A percentile compares a stretch with the other conserved stretches of the same genome.
Evolutionary conservation across 1,140 invertebrate species (phyloP).

Genomic region (Amphibalanus amphitrite): DNA sequence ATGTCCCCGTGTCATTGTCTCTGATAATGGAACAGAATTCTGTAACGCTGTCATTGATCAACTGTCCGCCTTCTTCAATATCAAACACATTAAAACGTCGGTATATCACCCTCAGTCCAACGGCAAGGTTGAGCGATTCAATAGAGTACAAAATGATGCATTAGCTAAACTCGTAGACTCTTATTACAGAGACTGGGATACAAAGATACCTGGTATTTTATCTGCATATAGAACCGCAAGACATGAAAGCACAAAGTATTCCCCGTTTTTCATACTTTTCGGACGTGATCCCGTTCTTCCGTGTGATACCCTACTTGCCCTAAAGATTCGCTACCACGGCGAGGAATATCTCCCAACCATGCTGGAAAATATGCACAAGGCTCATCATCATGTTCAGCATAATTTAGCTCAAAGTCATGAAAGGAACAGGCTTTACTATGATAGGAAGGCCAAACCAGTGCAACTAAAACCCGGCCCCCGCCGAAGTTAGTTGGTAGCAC

Average conservation of each 20-base stretch:
- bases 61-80: not conserved
- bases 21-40: not conserved
- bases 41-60: not conserved
- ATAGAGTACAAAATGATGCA: not conserved
- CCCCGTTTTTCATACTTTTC: not conserved
- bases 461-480: too few relatives aligned
- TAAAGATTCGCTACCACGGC: not conserved
- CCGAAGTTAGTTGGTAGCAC: too few relatives aligned
- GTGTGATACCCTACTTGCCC: not conserved
- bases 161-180: not conserved
- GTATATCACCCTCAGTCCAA: not conserved
- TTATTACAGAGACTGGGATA: not conserved
- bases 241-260: not conserved
- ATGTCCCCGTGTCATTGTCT: not conserved
- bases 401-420: too few relatives aligned
- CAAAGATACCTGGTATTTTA: not conserved
- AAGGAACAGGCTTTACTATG: too few relatives aligned
- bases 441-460: too few relatives aligned
- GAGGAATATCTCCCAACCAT: not conserved
- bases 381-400: too few relatives aligned
- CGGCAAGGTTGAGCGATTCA: not conserved
- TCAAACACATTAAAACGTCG: not conserved
- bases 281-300: not conserved
- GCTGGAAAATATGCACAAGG: too few relatives aligned
- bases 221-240: not conserved